A percentile compares a stretch with the other conserved stretches of the same genome.
Evolutionary conservation across 2,113 vertebrate genomes (phyloP).

Genomic region (Mormyrus iriodes): DNA sequence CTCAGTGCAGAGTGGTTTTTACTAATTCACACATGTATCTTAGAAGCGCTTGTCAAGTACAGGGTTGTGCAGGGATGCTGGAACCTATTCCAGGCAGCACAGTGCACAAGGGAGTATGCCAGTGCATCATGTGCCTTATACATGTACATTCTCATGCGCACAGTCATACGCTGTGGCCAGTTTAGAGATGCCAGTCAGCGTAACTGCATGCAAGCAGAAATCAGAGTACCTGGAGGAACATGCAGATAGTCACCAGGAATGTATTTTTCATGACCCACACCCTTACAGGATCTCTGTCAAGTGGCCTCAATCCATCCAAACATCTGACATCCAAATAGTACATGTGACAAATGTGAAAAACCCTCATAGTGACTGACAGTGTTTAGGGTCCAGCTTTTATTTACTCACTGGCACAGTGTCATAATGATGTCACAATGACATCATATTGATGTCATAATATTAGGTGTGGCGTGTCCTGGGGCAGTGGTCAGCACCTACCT

Average conservation of each 20-base stretch:
- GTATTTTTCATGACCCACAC: neutral
- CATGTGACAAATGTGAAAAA: neutral
- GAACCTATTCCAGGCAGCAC: neutral
- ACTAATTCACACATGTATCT: neutral
- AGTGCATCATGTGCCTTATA: neutral
- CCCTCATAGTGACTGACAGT: neutral
- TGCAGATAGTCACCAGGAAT: neutral
- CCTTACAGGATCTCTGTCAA: neutral
- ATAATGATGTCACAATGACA: neutral
- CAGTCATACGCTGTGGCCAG: neutral
- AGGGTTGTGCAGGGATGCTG: neutral
- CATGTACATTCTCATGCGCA: neutral
- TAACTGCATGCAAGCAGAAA: neutral
- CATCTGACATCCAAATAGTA: neutral
- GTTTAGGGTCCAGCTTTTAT: neutral
- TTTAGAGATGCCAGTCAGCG: neutral
- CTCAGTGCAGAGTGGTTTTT: neutral
- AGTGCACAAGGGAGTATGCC: neutral
- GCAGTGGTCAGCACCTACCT: constrained; percentile 62
- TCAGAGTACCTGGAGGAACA: neutral
- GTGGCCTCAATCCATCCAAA: neutral
- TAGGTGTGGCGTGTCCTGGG: neutral
- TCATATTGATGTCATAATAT: neutral
- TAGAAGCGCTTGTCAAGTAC: neutral
- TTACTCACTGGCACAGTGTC: neutral